Evolutionary conservation across 2,797 vertebrate species (phyloP).

Genomic region (Cheirogaleus major): DNA sequence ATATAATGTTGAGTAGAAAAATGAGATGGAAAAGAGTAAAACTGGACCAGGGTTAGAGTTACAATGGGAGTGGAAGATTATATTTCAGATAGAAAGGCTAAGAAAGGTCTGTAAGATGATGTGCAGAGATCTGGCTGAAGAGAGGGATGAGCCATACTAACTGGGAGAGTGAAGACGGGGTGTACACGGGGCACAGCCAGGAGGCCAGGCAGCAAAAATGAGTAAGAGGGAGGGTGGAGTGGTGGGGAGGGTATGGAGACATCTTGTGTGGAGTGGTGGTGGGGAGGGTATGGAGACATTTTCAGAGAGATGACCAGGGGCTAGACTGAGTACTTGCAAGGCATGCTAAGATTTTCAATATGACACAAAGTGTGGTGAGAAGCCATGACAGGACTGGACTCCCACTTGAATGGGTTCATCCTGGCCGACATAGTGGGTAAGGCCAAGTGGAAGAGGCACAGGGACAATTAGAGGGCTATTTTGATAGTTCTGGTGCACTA

Average conservation of each 20-base stretch:
- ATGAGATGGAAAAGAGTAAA: not conserved
- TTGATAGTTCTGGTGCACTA: not conserved
- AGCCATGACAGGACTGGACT: not conserved
- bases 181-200: not conserved
- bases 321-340: not conserved
- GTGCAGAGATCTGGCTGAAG: not conserved
- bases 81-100: not conserved
- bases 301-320: not conserved
- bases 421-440: not conserved
- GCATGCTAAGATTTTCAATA: not conserved
- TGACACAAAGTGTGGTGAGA: not conserved
- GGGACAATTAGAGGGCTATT: not conserved
- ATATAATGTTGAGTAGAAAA: not conserved
- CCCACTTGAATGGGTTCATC: not conserved
- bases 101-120: not conserved
- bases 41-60: not conserved
- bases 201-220: not conserved
- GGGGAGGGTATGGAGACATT: not conserved
- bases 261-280: not conserved
- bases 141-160: too few relatives aligned
- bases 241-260: not conserved
- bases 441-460: not conserved
- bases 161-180: too few relatives aligned
- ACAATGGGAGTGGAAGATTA: not conserved
- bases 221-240: not conserved